These are phyloP conservation scores for Syrphus vitripennis DNA, from an alignment of 2,888 invertebrate genomes.

Conservation along the genomic window DNA sequence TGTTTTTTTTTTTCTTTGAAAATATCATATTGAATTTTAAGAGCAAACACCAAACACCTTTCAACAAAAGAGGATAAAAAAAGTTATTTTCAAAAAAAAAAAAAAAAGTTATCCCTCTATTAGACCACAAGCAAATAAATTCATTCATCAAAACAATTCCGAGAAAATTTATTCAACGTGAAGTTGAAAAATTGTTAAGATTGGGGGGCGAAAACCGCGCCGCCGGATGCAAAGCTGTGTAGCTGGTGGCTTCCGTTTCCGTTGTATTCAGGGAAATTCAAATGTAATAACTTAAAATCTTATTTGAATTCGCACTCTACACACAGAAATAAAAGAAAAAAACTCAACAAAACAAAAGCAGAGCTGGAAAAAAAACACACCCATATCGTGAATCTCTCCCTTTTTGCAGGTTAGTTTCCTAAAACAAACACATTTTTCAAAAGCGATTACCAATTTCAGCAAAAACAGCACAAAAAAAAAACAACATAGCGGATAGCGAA, in stretches of 20 bases:
- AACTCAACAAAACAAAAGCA: background rate
- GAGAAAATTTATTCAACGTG: slow-evolving; percentile 8
- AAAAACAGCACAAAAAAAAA: slow-evolving; percentile 10
- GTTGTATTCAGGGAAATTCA: slow-evolving; percentile 32
- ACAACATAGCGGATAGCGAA: background rate
- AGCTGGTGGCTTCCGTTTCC: slow-evolving; percentile 15
- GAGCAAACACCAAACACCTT: background rate
- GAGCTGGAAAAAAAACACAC: background rate
- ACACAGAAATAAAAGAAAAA: background rate
- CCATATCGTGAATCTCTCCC: background rate
- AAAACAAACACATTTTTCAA: slow-evolving; percentile 40
- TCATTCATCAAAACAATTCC: slow-evolving; percentile 1
- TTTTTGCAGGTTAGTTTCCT: slow-evolving; percentile 40
- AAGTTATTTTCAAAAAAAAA: background rate
- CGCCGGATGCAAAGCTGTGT: background rate
- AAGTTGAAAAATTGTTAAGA: background rate
- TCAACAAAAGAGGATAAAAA: background rate
- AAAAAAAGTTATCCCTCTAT: background rate
- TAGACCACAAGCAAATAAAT: background rate
- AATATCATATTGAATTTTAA: background rate
- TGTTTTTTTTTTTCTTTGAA: background rate
- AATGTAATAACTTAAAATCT: slow-evolving; percentile 53
- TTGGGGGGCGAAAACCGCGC: background rate
- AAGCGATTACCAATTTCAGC: slow-evolving; percentile 56
- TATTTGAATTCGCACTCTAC: slow-evolving; percentile 53